Evolutionary conservation across 2,888 invertebrate genomes (phyloP), one percentile per base, ranked within the genome.

Genomic region (Mylabris sibirica): DNA sequence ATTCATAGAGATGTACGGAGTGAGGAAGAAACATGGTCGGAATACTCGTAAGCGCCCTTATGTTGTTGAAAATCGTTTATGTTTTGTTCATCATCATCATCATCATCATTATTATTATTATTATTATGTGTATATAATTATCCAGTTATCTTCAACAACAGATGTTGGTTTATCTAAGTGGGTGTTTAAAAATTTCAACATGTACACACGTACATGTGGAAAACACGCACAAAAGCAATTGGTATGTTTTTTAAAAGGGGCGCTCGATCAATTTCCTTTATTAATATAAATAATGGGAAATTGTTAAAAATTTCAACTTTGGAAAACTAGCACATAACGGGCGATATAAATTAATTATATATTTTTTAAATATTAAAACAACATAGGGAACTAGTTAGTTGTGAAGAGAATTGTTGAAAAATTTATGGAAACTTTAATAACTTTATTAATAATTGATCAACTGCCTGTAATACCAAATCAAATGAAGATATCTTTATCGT

Each of bases 201-300:
- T 35, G 41, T 22, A 38, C 24, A 60, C 41, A 17, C 3, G 30
- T n/a, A n/a, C 30, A 3, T 30, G 30, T 22, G 17, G n/a, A 17
- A 24, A 35, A 30, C 44, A 66, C 60, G 24, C 61, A 61, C 61
- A 38, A 38, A 67, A 44, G 53, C 41, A 30, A 63, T 38, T 61
- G 44, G n/a, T n/a, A n/a, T 44, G n/a, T 44, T 44, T 44, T 44
- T n/a, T 3, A n/a, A n/a, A 17, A 44, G n/a, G n/a, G 8, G 1
- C 44, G 5, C 17, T n/a, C 3, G n/a, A 8, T 14, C n/a, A 30
- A 30, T 17, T 49, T 20, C 12, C 38, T 38, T 3, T 12, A 11
- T 11, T 11, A 12, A 38, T 12, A 1, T 2, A 38, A 38, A 38
- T 11, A 35, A 11, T 35, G 26, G 26, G 5, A 26, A 26, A 26